Percentiles rank a stretch among this genome's conserved stretches.
These are phyloP conservation scores for Microtus pennsylvanicus DNA, from an alignment of 2,113 vertebrate genomes.

Conservation along the genomic window DNA sequence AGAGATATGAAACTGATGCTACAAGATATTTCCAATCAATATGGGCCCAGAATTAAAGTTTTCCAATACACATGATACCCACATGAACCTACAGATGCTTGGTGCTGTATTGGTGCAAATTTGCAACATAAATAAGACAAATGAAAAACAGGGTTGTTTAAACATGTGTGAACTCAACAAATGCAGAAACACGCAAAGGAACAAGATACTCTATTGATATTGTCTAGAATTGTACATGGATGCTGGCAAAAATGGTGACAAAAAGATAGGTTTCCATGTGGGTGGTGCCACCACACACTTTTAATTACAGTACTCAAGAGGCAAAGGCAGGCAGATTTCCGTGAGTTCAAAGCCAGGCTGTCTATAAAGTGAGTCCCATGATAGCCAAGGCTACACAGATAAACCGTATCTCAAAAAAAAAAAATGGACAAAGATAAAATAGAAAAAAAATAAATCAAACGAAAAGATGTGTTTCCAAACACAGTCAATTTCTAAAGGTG, in stretches of 20 bases:
- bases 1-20: not conserved
- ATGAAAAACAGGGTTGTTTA: not conserved
- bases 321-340: too few relatives aligned
- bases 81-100: not conserved
- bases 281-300: too few relatives aligned
- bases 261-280: not conserved
- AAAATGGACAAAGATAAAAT: too few relatives aligned
- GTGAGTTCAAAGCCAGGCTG: too few relatives aligned
- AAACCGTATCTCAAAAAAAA: too few relatives aligned
- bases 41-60: not conserved
- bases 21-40: not conserved
- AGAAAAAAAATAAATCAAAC: too few relatives aligned
- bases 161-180: not conserved
- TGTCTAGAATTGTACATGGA: not conserved
- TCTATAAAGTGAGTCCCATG: too few relatives aligned
- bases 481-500: constrained; percentile 28
- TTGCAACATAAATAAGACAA: not conserved
- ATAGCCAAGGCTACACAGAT: too few relatives aligned
- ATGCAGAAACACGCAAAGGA: not conserved
- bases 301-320: too few relatives aligned
- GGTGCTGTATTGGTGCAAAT: not conserved
- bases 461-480: not conserved
- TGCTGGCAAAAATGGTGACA: not conserved
- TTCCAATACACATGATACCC: not conserved
- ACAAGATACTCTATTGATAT: not conserved